Percentiles rank a stretch among this genome's conserved stretches.
Evolutionary conservation across 2,797 vertebrate genomes (phyloP).

Genomic region (Knipowitschia caucasica): DNA sequence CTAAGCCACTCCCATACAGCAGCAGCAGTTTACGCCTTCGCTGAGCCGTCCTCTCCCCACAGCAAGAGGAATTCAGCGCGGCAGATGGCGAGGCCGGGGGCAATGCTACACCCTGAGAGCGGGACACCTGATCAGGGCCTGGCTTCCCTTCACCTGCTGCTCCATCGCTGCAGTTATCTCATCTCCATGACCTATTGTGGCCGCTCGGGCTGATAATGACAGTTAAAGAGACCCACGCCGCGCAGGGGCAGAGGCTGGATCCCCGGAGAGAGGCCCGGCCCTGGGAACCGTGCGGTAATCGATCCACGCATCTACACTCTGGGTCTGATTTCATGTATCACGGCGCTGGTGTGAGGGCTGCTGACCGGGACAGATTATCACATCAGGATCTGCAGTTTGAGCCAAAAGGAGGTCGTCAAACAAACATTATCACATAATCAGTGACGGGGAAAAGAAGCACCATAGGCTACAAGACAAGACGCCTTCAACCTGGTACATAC

Average conservation of each 20-base stretch:
- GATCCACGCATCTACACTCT: conserved; percentile 52
- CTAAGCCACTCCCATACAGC: conserved; percentile 62
- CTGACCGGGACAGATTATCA: conserved; percentile 35
- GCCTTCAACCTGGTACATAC: too few relatives aligned
- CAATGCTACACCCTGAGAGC: conserved; percentile 84
- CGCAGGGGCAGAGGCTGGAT: conserved; percentile 42
- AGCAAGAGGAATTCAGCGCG: conserved; percentile 63
- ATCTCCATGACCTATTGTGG: conserved; percentile 77
- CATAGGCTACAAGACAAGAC: too few relatives aligned
- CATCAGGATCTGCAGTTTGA: neutral
- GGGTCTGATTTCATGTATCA: conserved; percentile 58
- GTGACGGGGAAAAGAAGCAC: too few relatives aligned
- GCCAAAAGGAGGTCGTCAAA: neutral
- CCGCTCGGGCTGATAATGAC: conserved; percentile 72
- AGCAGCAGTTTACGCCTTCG: conserved; percentile 62
- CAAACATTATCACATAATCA: neutral
- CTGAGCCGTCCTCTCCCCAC: conserved; percentile 36
- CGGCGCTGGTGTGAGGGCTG: conserved; percentile 31
- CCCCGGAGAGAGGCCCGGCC: conserved; percentile 66
- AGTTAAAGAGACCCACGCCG: conserved; percentile 67
- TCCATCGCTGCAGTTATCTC: conserved; percentile 76
- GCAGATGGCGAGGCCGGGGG: conserved; percentile 78
- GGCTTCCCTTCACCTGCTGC: conserved; percentile 80
- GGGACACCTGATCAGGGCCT: conserved; percentile 75
- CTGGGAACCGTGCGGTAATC: conserved; percentile 75